Conservation (phyloP, 2,888 invertebrate species). For the Drosophila kokeensis region DNA sequence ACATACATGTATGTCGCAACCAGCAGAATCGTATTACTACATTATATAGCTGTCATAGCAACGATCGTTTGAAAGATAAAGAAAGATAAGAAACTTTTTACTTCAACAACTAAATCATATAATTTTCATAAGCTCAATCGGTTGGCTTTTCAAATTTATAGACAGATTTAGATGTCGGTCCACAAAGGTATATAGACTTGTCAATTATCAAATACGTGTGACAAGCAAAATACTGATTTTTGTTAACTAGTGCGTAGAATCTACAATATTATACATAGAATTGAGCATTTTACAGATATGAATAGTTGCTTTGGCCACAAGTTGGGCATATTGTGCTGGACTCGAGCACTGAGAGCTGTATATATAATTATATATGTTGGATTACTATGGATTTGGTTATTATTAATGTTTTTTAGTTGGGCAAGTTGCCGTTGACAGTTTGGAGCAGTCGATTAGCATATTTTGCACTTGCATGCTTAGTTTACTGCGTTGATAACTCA, state of each 20-base stretch:
- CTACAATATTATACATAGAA: not conserved
- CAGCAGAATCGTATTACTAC: not conserved
- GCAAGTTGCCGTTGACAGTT: slow-evolving; percentile 54
- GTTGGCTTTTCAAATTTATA: not conserved
- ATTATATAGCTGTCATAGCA: not conserved
- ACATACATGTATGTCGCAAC: too few species aligned
- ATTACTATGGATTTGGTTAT: not conserved
- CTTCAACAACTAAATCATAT: not conserved
- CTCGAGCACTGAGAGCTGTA: not conserved
- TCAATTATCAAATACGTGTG: not conserved
- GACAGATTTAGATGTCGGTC: not conserved
- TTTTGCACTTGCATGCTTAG: slow-evolving; percentile 30
- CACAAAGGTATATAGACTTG: not conserved
- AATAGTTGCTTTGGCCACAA: not conserved
- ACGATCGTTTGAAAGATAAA: not conserved
- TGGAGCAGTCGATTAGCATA: slow-evolving; percentile 50
- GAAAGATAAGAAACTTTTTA: not conserved
- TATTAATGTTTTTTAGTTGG: slow-evolving; percentile 12
- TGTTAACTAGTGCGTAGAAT: not conserved
- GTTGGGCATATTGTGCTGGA: not conserved
- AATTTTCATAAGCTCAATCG: not conserved
- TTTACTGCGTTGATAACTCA: slow-evolving; percentile 39
- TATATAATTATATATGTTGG: not conserved
- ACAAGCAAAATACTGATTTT: not conserved
- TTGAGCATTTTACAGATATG: not conserved